Conservation (phyloP, 2,113 vertebrate species). For the Scopus umbretta region DNA sequence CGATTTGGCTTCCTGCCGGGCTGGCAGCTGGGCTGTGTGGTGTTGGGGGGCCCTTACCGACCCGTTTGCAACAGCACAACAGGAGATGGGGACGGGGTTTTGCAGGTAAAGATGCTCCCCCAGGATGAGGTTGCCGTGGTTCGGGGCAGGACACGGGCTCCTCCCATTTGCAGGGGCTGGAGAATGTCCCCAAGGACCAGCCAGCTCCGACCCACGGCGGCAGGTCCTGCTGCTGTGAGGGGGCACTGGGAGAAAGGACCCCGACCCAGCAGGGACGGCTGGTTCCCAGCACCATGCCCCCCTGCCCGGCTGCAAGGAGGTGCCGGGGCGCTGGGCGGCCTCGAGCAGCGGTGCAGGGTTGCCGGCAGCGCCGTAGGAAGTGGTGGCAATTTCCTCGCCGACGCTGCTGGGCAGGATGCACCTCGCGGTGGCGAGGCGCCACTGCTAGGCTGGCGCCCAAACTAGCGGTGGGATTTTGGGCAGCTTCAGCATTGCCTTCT, state of each 20-base stretch:
- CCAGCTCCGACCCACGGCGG: not conserved
- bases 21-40: not conserved
- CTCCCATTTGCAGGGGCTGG: not conserved
- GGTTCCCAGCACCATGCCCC: not conserved
- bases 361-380: not conserved
- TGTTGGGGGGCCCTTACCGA: no score
- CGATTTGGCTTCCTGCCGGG: not conserved
- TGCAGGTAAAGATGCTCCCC: not conserved
- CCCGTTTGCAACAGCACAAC: no score
- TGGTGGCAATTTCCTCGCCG: not conserved
- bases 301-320: not conserved
- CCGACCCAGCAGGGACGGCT: fast-evolving
- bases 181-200: not conserved
- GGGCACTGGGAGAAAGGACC: not conserved
- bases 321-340: not conserved
- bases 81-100: not conserved
- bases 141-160: not conserved
- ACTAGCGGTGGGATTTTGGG: fast-evolving
- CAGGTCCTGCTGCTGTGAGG: not conserved
- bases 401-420: not conserved
- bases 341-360: not conserved
- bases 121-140: not conserved
- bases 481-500: not conserved
- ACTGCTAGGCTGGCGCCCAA: not conserved
- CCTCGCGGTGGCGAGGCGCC: not conserved